Evolutionary conservation across 2,888 invertebrate genomes (phyloP).

Genomic region (Eulithis testata): DNA sequence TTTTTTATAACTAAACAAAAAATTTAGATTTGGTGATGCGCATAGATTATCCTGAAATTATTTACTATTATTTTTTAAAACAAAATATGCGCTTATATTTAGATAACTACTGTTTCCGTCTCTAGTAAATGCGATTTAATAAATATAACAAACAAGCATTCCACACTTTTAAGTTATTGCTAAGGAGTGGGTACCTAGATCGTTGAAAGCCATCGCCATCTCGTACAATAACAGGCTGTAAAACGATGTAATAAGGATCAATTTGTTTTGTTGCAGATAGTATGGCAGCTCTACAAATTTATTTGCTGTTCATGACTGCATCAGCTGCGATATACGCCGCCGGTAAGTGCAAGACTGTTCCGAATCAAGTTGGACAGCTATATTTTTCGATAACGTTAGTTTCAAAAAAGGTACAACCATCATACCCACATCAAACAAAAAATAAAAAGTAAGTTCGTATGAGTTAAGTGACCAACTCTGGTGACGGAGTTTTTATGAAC

Average conservation of each 20-base stretch:
- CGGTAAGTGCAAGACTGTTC: constrained; percentile 33
- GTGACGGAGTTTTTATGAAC: background rate
- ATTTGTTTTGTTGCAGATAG: constrained; percentile 38
- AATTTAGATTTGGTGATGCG: too few species aligned
- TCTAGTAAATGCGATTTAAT: too few species aligned
- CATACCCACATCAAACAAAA: too few species aligned
- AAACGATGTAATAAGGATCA: constrained; percentile 3
- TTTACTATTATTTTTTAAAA: too few species aligned
- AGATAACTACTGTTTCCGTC: too few species aligned
- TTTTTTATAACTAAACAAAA: too few species aligned
- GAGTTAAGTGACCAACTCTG: too few species aligned
- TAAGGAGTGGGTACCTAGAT: background rate
- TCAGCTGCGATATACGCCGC: constrained; percentile 36
- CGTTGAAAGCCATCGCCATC: background rate
- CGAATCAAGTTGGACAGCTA: constrained; percentile 3
- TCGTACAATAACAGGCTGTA: constrained; percentile 6
- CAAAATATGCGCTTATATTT: too few species aligned
- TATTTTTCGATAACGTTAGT: too few species aligned
- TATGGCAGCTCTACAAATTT: constrained; percentile 36
- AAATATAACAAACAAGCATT: background rate
- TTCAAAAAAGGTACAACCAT: too few species aligned
- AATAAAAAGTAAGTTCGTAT: too few species aligned
- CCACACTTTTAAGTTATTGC: background rate
- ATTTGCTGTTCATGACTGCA: constrained; percentile 33
- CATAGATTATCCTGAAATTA: too few species aligned